These are phyloP conservation scores for Leptobrachium ailaonicum DNA, from an alignment of 2,113 vertebrate species.

Conservation along the genomic window DNA sequence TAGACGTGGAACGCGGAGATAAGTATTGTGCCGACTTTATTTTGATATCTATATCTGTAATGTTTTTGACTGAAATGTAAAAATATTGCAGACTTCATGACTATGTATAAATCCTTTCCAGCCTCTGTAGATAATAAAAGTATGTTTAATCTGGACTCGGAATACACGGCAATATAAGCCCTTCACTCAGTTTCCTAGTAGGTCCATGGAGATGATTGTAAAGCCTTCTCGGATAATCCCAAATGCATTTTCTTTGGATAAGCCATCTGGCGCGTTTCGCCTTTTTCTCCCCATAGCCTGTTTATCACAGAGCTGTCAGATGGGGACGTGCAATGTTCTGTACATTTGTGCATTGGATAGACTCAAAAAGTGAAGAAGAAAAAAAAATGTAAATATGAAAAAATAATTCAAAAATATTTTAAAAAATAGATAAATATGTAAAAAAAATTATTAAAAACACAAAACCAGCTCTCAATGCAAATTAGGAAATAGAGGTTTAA, in stretches of 20 bases:
- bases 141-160: constrained; percentile 29
- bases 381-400: too few species aligned
- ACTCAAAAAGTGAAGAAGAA: neutral
- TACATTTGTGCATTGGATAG: neutral
- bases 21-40: neutral
- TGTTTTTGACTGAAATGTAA: constrained; percentile 39
- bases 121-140: neutral
- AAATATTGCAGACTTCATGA: constrained; percentile 30
- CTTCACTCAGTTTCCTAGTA: neutral
- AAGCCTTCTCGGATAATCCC: neutral
- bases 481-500: too few species aligned
- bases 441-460: too few species aligned
- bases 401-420: too few species aligned
- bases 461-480: too few species aligned
- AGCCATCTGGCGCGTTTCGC: neutral
- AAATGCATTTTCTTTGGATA: constrained; percentile 1
- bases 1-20: too few species aligned
- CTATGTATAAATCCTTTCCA: constrained; percentile 7
- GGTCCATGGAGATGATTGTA: neutral
- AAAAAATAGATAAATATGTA: too few species aligned
- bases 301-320: neutral
- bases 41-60: constrained; percentile 16
- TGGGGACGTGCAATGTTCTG: neutral
- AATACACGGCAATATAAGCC: neutral
- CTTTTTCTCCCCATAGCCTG: neutral